phyloP scores from a whole-genome alignment of 23 tunicate genomes.

The Halocynthia aurantium region DNA sequence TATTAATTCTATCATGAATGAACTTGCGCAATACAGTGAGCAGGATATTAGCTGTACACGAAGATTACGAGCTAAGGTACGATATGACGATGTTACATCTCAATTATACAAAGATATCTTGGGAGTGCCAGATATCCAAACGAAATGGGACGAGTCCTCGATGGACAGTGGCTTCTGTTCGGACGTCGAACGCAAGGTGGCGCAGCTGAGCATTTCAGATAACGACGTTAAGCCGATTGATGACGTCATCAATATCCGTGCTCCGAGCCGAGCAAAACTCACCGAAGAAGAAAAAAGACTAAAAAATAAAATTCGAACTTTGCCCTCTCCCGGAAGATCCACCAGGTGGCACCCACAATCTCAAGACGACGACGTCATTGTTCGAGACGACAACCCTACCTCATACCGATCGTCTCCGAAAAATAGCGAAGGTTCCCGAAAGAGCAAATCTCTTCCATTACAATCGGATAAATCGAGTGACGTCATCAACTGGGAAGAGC shows the following conservation, averaged over 20 bases:
- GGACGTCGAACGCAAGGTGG: conserved; percentile 31
- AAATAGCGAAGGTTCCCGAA: neutral
- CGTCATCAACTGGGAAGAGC: conserved; percentile 28
- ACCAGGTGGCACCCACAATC: neutral
- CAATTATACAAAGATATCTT: no score
- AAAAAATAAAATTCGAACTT: conserved; percentile 4
- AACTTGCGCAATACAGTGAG: no score
- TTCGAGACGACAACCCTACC: neutral
- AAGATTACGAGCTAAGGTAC: no score
- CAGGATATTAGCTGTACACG: no score
- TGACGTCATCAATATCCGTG: conserved; percentile 1
- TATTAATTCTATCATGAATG: no score
- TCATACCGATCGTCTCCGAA: neutral
- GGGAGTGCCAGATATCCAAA: neutral
- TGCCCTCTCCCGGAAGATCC: conserved; percentile 8
- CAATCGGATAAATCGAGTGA: neutral
- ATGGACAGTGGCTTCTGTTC: conserved; percentile 68
- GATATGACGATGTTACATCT: no score
- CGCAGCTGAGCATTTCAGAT: neutral
- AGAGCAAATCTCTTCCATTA: conserved; percentile 20
- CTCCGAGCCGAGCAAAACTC: conserved; percentile 16
- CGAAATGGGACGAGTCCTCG: conserved; percentile 44
- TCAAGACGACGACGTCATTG: conserved; percentile 2
- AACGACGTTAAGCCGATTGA: neutral
- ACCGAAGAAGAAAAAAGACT: conserved; percentile 18